Evolutionary conservation across 2,888 invertebrate genomes (phyloP).

Genomic region (Junonia oenone): DNA sequence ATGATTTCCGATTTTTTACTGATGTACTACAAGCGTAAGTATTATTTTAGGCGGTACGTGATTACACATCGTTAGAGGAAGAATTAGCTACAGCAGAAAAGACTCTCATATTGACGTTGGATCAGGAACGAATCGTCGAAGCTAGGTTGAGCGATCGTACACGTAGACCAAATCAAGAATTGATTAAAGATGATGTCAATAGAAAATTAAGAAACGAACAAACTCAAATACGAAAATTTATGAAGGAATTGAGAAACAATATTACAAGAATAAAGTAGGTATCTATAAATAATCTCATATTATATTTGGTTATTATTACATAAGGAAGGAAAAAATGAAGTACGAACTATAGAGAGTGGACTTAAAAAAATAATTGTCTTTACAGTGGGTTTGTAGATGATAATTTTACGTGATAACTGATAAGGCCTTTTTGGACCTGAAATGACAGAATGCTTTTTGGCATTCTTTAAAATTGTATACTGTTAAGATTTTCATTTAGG

Average conservation of each 20-base stretch:
- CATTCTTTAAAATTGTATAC: no score
- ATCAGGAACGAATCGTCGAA: conserved; percentile 84
- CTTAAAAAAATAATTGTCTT: no score
- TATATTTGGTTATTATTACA: no score
- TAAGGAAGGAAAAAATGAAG: no score
- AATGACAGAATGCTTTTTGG: no score
- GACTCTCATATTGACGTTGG: conserved; percentile 83
- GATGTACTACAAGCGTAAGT: no score
- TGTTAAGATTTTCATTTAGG: no score
- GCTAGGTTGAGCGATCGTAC: conserved; percentile 85
- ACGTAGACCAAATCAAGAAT: conserved; percentile 82
- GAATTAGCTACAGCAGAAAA: conserved; percentile 84
- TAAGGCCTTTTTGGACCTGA: no score
- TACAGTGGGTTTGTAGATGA: no score
- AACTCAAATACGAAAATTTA: conserved; percentile 77
- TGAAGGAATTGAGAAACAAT: conserved; percentile 77
- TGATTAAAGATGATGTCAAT: conserved; percentile 83
- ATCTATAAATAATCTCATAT: conserved; percentile 24
- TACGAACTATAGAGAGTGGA: no score
- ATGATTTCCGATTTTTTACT: no score
- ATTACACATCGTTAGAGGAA: conserved; percentile 84
- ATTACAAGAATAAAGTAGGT: conserved; percentile 81
- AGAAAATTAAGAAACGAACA: conserved; percentile 82
- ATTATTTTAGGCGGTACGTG: conserved; percentile 77
- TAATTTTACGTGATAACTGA: no score